phyloP scores from a whole-genome alignment of 1,140 invertebrate species.

The Brachionus angularis region DNA sequence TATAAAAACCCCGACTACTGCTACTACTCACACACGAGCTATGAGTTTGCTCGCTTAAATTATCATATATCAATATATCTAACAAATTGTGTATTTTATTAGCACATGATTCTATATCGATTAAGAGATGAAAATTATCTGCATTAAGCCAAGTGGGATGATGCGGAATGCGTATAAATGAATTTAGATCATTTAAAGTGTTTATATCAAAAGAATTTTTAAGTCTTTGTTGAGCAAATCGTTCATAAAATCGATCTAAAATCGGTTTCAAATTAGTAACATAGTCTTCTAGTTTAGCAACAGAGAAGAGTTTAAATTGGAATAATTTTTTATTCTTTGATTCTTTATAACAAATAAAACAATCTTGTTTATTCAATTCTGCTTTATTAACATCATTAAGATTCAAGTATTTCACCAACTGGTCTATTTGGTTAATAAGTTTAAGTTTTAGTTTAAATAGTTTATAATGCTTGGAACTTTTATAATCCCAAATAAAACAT shows the following conservation, averaged over 20 bases:
- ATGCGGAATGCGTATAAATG: not conserved
- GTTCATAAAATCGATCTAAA: not conserved
- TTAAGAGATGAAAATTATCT: too few species aligned
- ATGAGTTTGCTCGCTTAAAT: too few species aligned
- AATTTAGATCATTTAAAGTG: not conserved
- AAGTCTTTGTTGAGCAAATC: not conserved
- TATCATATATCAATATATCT: slow-evolving; percentile 8
- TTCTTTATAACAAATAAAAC: slow-evolving; percentile 9
- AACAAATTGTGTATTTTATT: slow-evolving; percentile 1
- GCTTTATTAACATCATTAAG: too few species aligned
- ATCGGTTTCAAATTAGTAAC: not conserved
- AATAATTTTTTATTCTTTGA: slow-evolving; percentile 12
- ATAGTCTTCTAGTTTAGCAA: slow-evolving; percentile 8
- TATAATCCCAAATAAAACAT: slow-evolving; percentile 1
- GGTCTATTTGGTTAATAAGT: not conserved
- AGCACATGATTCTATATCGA: slow-evolving; percentile 1
- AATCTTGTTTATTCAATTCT: too few species aligned
- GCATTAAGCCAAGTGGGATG: too few species aligned
- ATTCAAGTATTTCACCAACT: slow-evolving; percentile 7
- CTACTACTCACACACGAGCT: too few species aligned
- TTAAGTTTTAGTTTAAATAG: slow-evolving; percentile 17
- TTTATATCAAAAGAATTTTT: slow-evolving; percentile 34
- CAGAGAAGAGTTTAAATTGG: not conserved
- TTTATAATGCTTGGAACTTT: slow-evolving; percentile 4
- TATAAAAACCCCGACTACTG: too few species aligned